These are phyloP conservation scores for Coreius guichenoti DNA, from an alignment of 2,797 vertebrate genomes.

Conservation along the genomic window DNA sequence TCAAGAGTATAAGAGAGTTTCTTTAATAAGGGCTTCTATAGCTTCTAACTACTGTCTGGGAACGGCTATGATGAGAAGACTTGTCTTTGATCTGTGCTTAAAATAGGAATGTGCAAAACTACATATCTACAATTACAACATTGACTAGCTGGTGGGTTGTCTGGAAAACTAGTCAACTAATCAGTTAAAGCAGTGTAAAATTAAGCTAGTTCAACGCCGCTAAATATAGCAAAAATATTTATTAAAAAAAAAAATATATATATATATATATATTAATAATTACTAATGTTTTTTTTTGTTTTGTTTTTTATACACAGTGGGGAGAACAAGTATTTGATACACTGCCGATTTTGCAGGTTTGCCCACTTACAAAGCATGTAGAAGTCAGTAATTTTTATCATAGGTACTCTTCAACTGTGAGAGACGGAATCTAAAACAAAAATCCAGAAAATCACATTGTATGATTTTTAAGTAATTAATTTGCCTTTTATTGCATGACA, in stretches of 20 bases:
- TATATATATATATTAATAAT: too few relatives aligned
- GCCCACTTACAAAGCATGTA: too few relatives aligned
- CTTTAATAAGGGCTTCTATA: conserved; percentile 46
- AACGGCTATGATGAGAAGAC: conserved; percentile 30
- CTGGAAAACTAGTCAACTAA: not conserved
- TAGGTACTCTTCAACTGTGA: too few relatives aligned
- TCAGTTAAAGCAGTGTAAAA: not conserved
- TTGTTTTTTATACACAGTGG: too few relatives aligned
- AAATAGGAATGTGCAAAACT: not conserved
- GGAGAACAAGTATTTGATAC: too few relatives aligned
- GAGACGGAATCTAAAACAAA: too few relatives aligned
- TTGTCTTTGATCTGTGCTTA: conserved; percentile 6
- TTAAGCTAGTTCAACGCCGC: not conserved
- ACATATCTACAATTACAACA: conserved; percentile 5
- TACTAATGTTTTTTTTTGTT: too few relatives aligned
- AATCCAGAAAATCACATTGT: too few relatives aligned
- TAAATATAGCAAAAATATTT: not conserved
- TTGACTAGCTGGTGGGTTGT: not conserved
- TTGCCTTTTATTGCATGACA: too few relatives aligned
- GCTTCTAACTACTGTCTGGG: conserved; percentile 11
- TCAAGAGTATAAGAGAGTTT: conserved; percentile 30
- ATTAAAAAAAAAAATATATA: not conserved
- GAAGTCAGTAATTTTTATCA: too few relatives aligned
- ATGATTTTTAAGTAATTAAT: too few relatives aligned
- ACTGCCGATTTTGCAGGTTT: too few relatives aligned